Conservation (phyloP, 2,113 vertebrate genomes). For the Coturnix japonica region DNA sequence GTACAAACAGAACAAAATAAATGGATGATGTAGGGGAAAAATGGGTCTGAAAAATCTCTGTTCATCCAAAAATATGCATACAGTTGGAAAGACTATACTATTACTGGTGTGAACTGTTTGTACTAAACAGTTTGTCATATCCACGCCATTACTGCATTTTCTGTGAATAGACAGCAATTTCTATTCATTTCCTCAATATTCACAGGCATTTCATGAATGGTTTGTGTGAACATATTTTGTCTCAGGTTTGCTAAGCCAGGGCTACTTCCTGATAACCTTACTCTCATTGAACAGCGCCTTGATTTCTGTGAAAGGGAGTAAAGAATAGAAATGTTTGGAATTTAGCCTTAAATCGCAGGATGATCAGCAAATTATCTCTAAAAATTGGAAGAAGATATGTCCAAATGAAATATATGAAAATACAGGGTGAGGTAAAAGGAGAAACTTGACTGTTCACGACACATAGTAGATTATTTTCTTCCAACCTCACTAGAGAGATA, state of each 20-base stretch:
- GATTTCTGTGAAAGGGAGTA: neutral
- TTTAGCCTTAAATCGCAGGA: neutral
- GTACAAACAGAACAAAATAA: constrained; percentile 71
- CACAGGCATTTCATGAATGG: constrained; percentile 25
- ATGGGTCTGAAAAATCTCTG: neutral
- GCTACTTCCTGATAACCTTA: neutral
- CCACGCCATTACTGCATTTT: neutral
- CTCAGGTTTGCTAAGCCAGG: neutral
- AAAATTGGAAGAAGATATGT: neutral
- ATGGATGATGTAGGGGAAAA: constrained; percentile 47
- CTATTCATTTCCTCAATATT: constrained; percentile 44
- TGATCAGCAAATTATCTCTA: neutral
- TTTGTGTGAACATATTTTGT: neutral
- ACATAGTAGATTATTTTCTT: neutral
- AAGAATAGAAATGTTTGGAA: neutral
- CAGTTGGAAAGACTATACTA: neutral
- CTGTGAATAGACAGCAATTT: constrained; percentile 24
- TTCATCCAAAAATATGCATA: neutral
- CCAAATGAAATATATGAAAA: neutral
- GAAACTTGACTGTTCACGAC: neutral
- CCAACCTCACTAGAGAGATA: neutral
- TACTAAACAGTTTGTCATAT: constrained; percentile 19
- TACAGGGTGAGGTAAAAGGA: neutral
- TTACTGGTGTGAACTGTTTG: constrained; percentile 9
- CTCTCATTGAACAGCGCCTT: neutral